A percentile compares a stretch with the other conserved stretches of the same genome.
Conservation (phyloP, 1,140 invertebrate species). For the Cydia strobilella region DNA sequence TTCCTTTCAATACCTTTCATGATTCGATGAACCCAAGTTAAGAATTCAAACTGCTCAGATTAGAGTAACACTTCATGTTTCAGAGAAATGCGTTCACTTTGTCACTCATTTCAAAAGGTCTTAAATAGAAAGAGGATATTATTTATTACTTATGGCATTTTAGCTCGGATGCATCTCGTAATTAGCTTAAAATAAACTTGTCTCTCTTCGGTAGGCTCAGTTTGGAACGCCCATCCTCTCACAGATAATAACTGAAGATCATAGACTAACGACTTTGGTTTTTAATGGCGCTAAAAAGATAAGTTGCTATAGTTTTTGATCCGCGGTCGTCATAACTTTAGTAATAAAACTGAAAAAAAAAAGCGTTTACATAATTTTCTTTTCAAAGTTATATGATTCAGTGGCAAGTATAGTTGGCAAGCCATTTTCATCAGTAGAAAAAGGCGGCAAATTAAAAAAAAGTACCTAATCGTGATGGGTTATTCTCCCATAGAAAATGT, state of each 20-base stretch:
- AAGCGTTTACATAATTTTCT: no score
- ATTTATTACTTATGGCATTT: constrained; percentile 30
- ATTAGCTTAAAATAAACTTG: constrained; percentile 60
- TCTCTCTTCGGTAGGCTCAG: constrained; percentile 46
- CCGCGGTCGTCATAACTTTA: not conserved
- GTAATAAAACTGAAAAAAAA: no score
- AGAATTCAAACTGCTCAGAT: not conserved
- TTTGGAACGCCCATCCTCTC: constrained; percentile 52
- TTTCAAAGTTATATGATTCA: no score
- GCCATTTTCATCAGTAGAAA: no score
- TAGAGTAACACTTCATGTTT: constrained; percentile 14
- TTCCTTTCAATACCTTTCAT: not conserved
- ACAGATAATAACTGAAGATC: constrained; percentile 48
- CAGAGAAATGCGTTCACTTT: not conserved
- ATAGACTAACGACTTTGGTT: constrained; percentile 18
- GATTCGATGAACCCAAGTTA: not conserved
- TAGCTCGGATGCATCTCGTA: constrained; percentile 43
- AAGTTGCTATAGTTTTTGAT: not conserved
- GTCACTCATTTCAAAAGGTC: not conserved
- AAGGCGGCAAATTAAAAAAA: no score
- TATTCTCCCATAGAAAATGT: no score
- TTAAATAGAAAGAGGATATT: not conserved
- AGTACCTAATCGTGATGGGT: no score
- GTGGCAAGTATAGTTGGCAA: no score
- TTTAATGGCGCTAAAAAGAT: constrained; percentile 11